Base-by-base conservation (phyloP, 35 echinoderm and acorn worm genomes). In the Amphiura filiformis region DNA sequence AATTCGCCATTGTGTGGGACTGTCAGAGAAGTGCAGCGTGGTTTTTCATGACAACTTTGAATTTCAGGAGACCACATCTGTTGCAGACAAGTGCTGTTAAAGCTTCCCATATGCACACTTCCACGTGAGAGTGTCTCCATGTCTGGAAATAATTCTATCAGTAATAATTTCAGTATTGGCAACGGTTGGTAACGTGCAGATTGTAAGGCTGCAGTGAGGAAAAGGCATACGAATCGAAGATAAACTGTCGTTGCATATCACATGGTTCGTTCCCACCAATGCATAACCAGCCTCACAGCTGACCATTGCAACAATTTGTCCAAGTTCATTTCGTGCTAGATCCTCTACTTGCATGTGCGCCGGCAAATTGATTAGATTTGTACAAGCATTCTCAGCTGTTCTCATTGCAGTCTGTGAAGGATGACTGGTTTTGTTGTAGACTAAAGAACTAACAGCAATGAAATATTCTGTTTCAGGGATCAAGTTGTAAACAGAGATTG, bases 61-160 rank as follows among this genome's bases (percentile, higher is more conserved):
- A 83, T 83, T 83, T n/a, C 22, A 22, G 81, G 81, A 83, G 81
- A 41, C 81, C 81, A 83, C 41, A 39, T 41, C 81, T 83, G 81
- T 34, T 83, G 81, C 38, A n/a, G 35, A 57, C 81, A 83, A 83
- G n/a, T 39, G 34, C 81, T 83, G 34, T 39, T 83, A 39, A 83
- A 83, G 38, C 23, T 83, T 41, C 38, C 81, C 37, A 34, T 83
- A 23, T 1, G 44, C 81, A 52, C 81, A 83, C 44, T 39, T 83
- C 81, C 81, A 83, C 39, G 81, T 57, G 39, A 83, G 26, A 34
- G 81, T 83, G 81, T 83, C 81, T 83, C 39, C 81, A 83, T 83
- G 44, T 41, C 22, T 39, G 34, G 81, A 23, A 4, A 41, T 44
- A 39, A n/a, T 23, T 41, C 81, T 83, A 40, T 39, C 81, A 23